These are phyloP conservation scores for Apis laboriosa DNA, from an alignment of 1,140 invertebrate genomes.

Conservation along the genomic window DNA sequence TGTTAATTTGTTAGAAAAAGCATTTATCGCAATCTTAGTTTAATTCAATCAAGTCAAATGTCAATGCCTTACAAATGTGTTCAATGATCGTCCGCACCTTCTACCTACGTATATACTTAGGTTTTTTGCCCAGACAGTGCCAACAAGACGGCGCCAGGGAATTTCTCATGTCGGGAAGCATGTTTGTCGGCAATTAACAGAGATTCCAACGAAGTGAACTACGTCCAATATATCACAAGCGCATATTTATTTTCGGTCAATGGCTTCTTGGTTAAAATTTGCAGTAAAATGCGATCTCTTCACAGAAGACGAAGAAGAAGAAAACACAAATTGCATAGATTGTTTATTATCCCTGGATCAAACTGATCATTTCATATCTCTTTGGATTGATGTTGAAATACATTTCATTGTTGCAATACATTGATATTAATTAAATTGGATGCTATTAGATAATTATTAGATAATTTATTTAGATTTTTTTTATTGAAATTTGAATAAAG, in stretches of 20 bases:
- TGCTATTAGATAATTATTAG: background rate
- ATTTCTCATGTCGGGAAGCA: slow-evolving; percentile 56
- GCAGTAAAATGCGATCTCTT: too few species aligned
- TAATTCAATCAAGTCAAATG: background rate
- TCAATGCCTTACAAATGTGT: background rate
- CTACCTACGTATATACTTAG: slow-evolving; percentile 12
- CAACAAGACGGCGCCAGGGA: slow-evolving; percentile 58
- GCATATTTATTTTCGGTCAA: slow-evolving; percentile 42
- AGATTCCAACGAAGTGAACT: slow-evolving; percentile 56
- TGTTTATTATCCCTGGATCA: too few species aligned
- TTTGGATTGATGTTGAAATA: too few species aligned
- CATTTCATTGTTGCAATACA: too few species aligned
- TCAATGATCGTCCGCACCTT: slow-evolving; percentile 19
- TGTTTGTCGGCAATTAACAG: slow-evolving; percentile 62
- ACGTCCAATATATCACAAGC: slow-evolving; percentile 31
- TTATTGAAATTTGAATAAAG: background rate
- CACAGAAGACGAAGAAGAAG: too few species aligned
- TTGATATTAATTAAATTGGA: background rate
- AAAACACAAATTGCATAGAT: too few species aligned
- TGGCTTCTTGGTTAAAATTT: background rate
- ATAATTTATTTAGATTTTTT: background rate
- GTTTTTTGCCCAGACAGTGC: slow-evolving; percentile 52
- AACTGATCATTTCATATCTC: too few species aligned
- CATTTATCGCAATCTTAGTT: too few species aligned
- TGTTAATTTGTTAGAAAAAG: too few species aligned